phyloP scores from a whole-genome alignment of 2,888 invertebrate genomes.

The Dione vanillae region DNA sequence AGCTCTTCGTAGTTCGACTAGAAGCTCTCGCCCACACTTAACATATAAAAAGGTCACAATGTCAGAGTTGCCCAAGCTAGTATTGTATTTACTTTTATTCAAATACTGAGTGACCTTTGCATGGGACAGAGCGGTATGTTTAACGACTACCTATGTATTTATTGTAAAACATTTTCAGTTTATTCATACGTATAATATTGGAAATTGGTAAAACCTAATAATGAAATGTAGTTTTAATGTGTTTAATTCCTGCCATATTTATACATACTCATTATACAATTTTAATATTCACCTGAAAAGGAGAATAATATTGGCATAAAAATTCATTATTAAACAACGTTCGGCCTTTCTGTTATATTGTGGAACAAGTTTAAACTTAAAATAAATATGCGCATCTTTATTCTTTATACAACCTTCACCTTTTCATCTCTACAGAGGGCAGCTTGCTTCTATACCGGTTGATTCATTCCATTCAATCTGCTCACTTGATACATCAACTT shows the following conservation, averaged over 20 bases:
- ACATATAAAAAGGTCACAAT: slow-evolving; percentile 31
- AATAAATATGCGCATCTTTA: slow-evolving; percentile 26
- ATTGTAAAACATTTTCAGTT: slow-evolving; percentile 3
- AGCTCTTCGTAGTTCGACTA: slow-evolving; percentile 13
- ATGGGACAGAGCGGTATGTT: not conserved
- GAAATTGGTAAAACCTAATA: slow-evolving; percentile 6
- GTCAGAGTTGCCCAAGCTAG: slow-evolving; percentile 25
- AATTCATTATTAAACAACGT: not conserved
- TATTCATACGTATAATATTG: not conserved
- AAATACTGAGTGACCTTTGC: not conserved
- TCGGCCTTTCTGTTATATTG: not conserved
- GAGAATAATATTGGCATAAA: not conserved
- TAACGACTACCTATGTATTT: not conserved
- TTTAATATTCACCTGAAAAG: slow-evolving; percentile 3
- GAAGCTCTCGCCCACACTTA: slow-evolving; percentile 25
- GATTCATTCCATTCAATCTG: slow-evolving; percentile 51
- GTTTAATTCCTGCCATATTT: slow-evolving; percentile 3
- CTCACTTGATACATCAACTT: not conserved
- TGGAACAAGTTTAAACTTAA: slow-evolving; percentile 11
- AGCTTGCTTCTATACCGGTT: slow-evolving; percentile 52
- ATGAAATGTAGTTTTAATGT: not conserved
- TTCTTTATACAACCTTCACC: slow-evolving; percentile 62
- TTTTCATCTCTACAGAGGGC: slow-evolving; percentile 56
- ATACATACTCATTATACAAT: not conserved
- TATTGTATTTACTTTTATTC: slow-evolving; percentile 15